A percentile compares a stretch with the other conserved stretches of the same genome.
These are phyloP conservation scores for Thalassophryne amazonica DNA, from an alignment of 2,797 vertebrate genomes.

Conservation along the genomic window DNA sequence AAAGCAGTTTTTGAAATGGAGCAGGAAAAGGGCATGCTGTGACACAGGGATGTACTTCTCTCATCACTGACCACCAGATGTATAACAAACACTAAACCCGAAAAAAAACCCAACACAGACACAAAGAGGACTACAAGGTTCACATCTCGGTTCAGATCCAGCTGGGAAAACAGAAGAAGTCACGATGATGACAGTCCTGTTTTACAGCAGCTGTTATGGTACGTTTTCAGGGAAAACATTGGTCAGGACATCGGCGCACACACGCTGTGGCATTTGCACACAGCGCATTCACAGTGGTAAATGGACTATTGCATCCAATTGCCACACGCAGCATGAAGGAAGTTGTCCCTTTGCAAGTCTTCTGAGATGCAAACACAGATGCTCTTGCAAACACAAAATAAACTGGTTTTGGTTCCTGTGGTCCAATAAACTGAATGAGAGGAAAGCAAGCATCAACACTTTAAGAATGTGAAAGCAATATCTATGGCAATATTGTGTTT, in stretches of 20 bases:
- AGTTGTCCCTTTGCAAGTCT: slow-evolving; percentile 39
- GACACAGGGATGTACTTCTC: slow-evolving; percentile 66
- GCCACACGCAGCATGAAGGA: slow-evolving; percentile 56
- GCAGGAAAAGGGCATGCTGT: slow-evolving; percentile 72
- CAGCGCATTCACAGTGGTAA: slow-evolving; percentile 52
- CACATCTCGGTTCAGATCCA: slow-evolving; percentile 63
- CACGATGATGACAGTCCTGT: slow-evolving; percentile 35
- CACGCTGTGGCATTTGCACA: slow-evolving; percentile 37
- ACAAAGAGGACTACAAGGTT: slow-evolving; percentile 26
- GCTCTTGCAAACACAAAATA: slow-evolving; percentile 12
- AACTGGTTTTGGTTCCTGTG: slow-evolving; percentile 25
- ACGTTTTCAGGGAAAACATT: slow-evolving; percentile 51
- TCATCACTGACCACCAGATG: slow-evolving; percentile 65
- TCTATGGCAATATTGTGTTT: neutral
- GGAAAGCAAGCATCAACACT: slow-evolving; percentile 14
- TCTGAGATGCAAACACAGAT: slow-evolving; percentile 28
- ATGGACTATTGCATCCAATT: slow-evolving; percentile 66
- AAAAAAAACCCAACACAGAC: too few species aligned
- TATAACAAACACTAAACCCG: slow-evolving; percentile 55
- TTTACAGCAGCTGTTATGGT: slow-evolving; percentile 50
- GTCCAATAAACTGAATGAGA: slow-evolving; percentile 22
- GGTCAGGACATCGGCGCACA: slow-evolving; percentile 30
- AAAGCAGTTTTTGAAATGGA: slow-evolving; percentile 71
- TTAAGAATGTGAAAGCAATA: slow-evolving; percentile 1
- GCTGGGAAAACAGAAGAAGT: slow-evolving; percentile 74